Evolutionary conservation across 2,888 invertebrate species (phyloP), one percentile per base, ranked within the genome.

Genomic region (Xanthia togata): DNA sequence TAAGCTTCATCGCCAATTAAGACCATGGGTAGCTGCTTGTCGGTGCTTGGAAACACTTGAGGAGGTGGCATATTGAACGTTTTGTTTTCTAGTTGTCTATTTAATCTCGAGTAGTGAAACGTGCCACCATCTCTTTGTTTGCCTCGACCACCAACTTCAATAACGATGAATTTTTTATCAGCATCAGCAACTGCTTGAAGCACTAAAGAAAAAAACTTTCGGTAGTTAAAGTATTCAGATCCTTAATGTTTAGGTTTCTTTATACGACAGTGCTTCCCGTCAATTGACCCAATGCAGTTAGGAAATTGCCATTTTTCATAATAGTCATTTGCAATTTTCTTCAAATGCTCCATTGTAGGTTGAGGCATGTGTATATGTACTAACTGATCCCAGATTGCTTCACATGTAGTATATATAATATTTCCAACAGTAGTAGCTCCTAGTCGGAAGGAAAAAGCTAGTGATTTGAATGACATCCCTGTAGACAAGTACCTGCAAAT

Each of bases 1-100:
- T 83, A 88, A 4, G 87, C 87, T 50, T 87, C 84, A 59, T 88
- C 86, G 20, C 85, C 88, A 53, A 88, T 84, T 12, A 87, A 53
- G 11, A 88, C 84, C 11, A 83, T 60, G 59, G 73, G 73, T n/a
- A 41, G 71, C 60, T 78, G 81, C 14, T 78, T 57, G 53, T 85
- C 77, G 26, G 84, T 82, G 9, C 77, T 79, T 11, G 87, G 86
- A 12, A 83, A 77, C 31, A 65, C 53, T 26, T 76, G 80, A 70
- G 79, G 76, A 12, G 85, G 84, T 20, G 78, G 41, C 17, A 80
- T 70, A 23, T 73, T 70, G 62, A 84, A 82, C n/a, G 67, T 62
- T 14, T 73, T 75, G 65, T 82, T 60, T 65, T 79, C 73, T 79
- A 79, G 79, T 75, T 70, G 67, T 79, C 75, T 79, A 70, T 81